A percentile compares a stretch with the other conserved stretches of the same genome.
Conservation (phyloP, 2,888 invertebrate genomes). For the Watsonalla binaria region DNA sequence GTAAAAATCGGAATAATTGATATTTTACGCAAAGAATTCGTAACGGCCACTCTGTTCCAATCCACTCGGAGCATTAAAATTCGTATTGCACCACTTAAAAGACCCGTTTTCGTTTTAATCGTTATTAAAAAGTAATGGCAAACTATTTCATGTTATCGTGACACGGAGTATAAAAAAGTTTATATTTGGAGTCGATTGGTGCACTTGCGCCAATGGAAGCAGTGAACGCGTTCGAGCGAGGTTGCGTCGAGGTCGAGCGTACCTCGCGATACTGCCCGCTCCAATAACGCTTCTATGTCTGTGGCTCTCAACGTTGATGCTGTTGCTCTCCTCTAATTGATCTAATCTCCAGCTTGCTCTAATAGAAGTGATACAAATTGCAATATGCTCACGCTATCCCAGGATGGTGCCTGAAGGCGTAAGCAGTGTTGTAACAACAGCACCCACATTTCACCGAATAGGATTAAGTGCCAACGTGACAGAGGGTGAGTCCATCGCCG, state of each 20-base stretch:
- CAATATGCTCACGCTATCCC: too few relatives aligned
- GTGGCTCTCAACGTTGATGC: not conserved
- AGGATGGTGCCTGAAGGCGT: too few relatives aligned
- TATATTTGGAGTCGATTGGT: conserved; percentile 66
- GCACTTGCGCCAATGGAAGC: conserved; percentile 62
- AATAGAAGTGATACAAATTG: too few relatives aligned
- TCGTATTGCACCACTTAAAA: conserved; percentile 39
- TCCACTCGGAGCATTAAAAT: conserved; percentile 19
- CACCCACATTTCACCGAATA: too few relatives aligned
- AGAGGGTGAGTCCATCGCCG: too few relatives aligned
- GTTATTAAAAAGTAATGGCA: conserved; percentile 23
- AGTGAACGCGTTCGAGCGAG: conserved; percentile 65
- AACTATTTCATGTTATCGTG: conserved; percentile 37
- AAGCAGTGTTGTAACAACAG: too few relatives aligned
- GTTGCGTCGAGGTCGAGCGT: conserved; percentile 61
- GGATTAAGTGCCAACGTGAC: too few relatives aligned
- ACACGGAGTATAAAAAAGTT: conserved; percentile 54
- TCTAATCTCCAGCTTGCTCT: not conserved
- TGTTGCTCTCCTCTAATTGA: not conserved
- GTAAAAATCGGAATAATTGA: not conserved
- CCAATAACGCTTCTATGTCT: conserved; percentile 14
- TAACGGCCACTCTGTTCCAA: conserved; percentile 11
- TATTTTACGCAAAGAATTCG: not conserved
- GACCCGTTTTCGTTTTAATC: conserved; percentile 27
- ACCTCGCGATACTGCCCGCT: conserved; percentile 41